phyloP scores from a whole-genome alignment of 2,113 vertebrate genomes.

The Lutjanus erythropterus region DNA sequence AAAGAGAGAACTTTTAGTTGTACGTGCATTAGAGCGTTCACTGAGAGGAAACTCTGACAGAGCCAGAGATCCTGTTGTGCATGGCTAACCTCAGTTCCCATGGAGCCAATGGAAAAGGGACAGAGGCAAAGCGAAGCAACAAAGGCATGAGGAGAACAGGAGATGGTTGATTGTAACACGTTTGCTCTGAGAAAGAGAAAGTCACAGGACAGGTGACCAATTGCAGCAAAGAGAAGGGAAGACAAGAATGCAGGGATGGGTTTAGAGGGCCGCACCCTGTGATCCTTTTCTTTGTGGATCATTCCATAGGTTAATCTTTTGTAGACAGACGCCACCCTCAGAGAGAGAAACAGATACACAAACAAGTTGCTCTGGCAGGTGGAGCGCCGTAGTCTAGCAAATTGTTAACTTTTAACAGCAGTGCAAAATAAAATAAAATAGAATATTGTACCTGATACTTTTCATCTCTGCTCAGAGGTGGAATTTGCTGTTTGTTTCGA shows the following conservation, averaged over 20 bases:
- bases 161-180: slow-evolving; percentile 46
- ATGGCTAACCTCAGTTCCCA: slow-evolving; percentile 65
- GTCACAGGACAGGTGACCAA: slow-evolving; percentile 45
- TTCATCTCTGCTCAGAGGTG: not conserved
- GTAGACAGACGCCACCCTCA: slow-evolving; percentile 31
- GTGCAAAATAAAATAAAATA: not conserved
- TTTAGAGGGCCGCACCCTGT: slow-evolving; percentile 63
- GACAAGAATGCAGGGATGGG: slow-evolving; percentile 71
- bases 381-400: not conserved
- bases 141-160: slow-evolving; percentile 51
- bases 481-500: not conserved
- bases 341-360: slow-evolving; percentile 11
- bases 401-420: not conserved
- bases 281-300: slow-evolving; percentile 54
- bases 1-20: slow-evolving; percentile 10
- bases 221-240: slow-evolving; percentile 44
- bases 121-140: slow-evolving; percentile 28
- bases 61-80: slow-evolving; percentile 70
- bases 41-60: slow-evolving; percentile 52
- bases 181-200: slow-evolving; percentile 65
- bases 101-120: slow-evolving; percentile 45
- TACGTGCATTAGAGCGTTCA: slow-evolving; percentile 16
- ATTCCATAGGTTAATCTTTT: slow-evolving; percentile 69
- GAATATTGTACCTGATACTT: not conserved
- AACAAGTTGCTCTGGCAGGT: slow-evolving; percentile 29